These are phyloP conservation scores for Podarcis lilfordi DNA, from an alignment of 2,797 vertebrate species.

Conservation along the genomic window DNA sequence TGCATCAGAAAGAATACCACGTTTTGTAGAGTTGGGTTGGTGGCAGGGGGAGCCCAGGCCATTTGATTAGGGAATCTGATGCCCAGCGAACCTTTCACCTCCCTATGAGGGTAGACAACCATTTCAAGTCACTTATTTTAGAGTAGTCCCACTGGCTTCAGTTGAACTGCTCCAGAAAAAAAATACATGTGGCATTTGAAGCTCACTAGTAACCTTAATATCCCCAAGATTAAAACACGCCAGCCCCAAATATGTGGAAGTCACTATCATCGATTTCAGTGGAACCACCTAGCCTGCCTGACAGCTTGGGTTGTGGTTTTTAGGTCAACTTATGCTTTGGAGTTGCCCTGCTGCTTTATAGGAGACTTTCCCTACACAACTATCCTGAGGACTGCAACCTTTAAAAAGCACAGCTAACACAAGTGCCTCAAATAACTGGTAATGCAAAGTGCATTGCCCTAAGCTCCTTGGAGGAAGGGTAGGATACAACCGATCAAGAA, in stretches of 20 bases:
- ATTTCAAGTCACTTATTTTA: neutral
- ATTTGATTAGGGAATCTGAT: neutral
- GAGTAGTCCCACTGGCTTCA: neutral
- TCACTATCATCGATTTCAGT: neutral
- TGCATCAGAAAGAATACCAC: neutral
- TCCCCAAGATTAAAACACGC: neutral
- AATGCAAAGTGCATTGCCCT: no score
- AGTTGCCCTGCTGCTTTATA: neutral
- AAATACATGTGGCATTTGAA: neutral
- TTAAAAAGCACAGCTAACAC: neutral
- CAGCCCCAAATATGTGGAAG: neutral
- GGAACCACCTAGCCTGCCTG: neutral
- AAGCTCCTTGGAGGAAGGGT: neutral
- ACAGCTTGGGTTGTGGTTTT: neutral
- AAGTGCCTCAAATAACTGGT: neutral
- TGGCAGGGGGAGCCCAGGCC: neutral
- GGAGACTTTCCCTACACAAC: neutral
- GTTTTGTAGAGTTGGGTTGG: neutral
- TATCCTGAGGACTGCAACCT: neutral
- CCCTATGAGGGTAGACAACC: no score
- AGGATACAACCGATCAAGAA: neutral
- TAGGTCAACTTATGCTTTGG: neutral
- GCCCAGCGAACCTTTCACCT: neutral
- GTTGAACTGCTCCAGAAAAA: no score
- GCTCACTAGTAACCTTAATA: neutral